Base-by-base conservation (phyloP, 1,140 invertebrate species). In the Lepidurus packardi region DNA sequence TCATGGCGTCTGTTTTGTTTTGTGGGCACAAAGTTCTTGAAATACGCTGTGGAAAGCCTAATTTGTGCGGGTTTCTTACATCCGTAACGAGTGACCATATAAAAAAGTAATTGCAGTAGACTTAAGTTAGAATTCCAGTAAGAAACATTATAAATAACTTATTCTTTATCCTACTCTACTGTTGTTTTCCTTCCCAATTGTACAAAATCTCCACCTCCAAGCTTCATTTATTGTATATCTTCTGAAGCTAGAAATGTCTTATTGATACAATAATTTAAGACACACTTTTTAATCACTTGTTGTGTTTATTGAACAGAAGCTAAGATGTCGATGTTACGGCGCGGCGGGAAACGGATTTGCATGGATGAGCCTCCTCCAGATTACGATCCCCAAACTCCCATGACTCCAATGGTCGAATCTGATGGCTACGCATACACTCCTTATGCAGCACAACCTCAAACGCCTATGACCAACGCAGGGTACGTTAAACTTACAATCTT, bases 281-380 rank as follows among this genome's bases (percentile, higher is more conserved):
- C 3, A 34, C 34, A 34, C 0, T 34, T 34, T 34, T 34, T 34
- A 34, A 34, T 34, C 1, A 34, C 0, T 34, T 34, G 34, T 34
- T 34, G 34, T 34, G 34, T 34, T 34, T 34, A 34, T 34, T 34
- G 34, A 34, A 34, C 16, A 21, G 13, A 77, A 21, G 1, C 41
- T 1, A 25, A 8, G 11, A 77, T 41, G 73, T 87, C 84, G 83
- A 93, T 94, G 92, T 90, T 92, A 84, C 88, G 92, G 80, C 87
- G 92, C 79, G 92, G 92, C 81, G 94, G 93, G 75, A 95, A 95
- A 86, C 88, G 93, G 77, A 95, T 95, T 82, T 91, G 93, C 73
- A 94, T 96, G 92, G 93, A 95, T 86, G 93, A 95, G 85, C 93
- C 93, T 77, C 88, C 89, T 11, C 92, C 91, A 25, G 92, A 94